These are phyloP conservation scores for Eupithecia exiguata DNA, from an alignment of 2,888 invertebrate genomes.

Conservation along the genomic window DNA sequence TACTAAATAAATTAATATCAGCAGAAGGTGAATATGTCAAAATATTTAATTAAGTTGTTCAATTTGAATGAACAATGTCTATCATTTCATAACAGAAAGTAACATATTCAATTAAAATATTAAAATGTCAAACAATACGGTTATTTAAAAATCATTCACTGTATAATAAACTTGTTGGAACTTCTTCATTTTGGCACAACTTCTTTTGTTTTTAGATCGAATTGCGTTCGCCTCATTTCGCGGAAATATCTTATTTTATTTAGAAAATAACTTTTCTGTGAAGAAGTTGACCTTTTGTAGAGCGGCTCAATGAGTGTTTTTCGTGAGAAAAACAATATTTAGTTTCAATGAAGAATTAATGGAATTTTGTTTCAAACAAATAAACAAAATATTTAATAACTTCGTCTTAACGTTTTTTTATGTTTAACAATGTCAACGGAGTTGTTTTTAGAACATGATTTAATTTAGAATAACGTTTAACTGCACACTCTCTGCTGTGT, in stretches of 20 bases:
- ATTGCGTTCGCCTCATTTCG: neutral
- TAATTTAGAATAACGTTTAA: neutral
- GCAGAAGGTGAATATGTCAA: too few relatives aligned
- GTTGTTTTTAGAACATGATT: neutral
- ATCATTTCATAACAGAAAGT: too few relatives aligned
- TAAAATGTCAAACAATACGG: too few relatives aligned
- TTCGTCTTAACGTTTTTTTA: neutral
- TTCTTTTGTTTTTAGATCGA: neutral
- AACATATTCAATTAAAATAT: too few relatives aligned
- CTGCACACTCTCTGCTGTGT: too few relatives aligned
- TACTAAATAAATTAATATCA: too few relatives aligned
- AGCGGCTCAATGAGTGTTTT: slow-evolving; percentile 2
- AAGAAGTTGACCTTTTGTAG: neutral
- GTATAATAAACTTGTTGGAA: too few relatives aligned
- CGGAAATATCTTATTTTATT: neutral
- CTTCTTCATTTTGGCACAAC: neutral
- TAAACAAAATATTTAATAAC: neutral
- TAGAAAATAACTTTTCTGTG: slow-evolving; percentile 3
- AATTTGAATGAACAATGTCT: too few relatives aligned
- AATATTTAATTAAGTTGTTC: too few relatives aligned
- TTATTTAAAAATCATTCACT: too few relatives aligned
- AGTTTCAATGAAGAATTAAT: slow-evolving; percentile 3
- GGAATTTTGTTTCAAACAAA: neutral
- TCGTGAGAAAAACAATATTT: slow-evolving; percentile 7
- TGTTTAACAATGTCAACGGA: neutral